Evolutionary conservation across 2,888 invertebrate genomes (phyloP), one percentile per base, ranked within the genome.

Genomic region (Perizoma flavofasciatum): DNA sequence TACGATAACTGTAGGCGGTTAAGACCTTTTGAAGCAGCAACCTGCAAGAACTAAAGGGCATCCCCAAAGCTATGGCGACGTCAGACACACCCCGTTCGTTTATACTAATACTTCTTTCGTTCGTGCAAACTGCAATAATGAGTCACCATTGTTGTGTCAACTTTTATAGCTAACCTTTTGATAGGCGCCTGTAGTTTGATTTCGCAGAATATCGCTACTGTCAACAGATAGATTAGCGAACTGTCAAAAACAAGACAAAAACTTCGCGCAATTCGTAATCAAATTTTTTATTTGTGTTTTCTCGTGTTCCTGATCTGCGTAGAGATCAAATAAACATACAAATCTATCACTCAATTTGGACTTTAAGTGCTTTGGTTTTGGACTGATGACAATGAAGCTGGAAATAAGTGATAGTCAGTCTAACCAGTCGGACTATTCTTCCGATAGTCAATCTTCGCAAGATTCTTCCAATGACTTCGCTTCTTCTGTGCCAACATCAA

Each of bases 321-420:
- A 71, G 71, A 71, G 66, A 66, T 66, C 70, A 77, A 78, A 82
- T 85, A 83, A 82, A 82, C 3, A 22, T 22, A 22, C 81, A 77
- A 81, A 78, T 68, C 55, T 60, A 46, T 69, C 57, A 67, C 70
- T 56, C 69, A 68, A 66, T 65, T 74, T 69, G 69, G 58, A 69
- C 66, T 66, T 60, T 33, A 45, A 66, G 76, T 82, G 72, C 70
- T 70, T 65, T 63, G 80, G 22, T 22, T 22, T 22, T 70, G 80
- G 76, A 83, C 83, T 80, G 60, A 89, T 89, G 89, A 89, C 86
- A 79, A 94, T 94, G 94, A 94, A 94, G 92, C 86, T 93, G 69
- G 94, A 94, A 77, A 89, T 93, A 61, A 93, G 93, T 84, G 94
- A 94, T 79, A 92, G 88, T 70, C 89, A 93, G 69, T 94, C 94